phyloP scores from a whole-genome alignment of 2,113 vertebrate species.

The Neotragus pygmaeus region DNA sequence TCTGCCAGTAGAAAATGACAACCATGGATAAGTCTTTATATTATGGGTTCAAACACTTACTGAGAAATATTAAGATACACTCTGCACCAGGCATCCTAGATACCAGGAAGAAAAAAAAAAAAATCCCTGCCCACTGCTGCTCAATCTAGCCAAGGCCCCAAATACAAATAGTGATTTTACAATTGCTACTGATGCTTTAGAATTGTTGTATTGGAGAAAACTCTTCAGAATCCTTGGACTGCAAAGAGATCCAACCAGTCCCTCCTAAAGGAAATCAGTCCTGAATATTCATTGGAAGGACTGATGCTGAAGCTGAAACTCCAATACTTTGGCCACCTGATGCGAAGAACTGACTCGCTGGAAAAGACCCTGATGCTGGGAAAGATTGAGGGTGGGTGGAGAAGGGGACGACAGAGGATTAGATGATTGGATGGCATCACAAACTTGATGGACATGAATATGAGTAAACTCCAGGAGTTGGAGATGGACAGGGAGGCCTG shows the following conservation, averaged over 20 bases:
- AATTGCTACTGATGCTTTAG: background rate
- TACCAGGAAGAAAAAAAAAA: background rate
- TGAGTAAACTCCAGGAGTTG: background rate
- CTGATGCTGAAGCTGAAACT: background rate
- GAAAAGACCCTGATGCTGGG: background rate
- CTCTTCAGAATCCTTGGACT: background rate
- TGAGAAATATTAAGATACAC: background rate
- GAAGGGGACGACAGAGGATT: background rate
- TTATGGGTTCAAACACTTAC: background rate
- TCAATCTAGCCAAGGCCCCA: background rate
- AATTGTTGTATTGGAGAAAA: background rate
- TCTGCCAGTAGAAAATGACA: background rate
- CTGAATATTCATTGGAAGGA: background rate
- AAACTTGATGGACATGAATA: accelerated
- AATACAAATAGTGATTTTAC: background rate
- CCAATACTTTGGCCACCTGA: background rate
- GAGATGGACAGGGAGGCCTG: background rate
- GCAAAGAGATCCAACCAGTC: background rate
- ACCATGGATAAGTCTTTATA: background rate
- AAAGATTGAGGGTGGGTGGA: background rate
- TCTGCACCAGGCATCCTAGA: background rate
- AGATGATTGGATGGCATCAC: background rate
- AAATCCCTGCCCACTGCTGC: background rate
- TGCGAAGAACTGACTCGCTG: background rate
- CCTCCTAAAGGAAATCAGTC: background rate